Percentiles rank a stretch among this genome's conserved stretches.
Conservation (phyloP, 2,797 vertebrate species). For the Labeo calbasu region DNA sequence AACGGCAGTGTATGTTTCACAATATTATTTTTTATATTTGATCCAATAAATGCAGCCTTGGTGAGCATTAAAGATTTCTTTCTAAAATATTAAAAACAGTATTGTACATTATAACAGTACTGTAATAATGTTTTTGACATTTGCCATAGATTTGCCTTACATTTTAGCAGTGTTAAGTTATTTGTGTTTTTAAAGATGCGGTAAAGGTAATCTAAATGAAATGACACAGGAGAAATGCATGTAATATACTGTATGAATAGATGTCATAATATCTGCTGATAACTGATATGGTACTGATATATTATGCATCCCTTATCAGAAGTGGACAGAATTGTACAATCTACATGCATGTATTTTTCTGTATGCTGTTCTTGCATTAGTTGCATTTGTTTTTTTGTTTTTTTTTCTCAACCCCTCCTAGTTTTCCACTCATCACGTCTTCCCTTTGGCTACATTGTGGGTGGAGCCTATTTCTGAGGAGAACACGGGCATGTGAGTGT, state of each 20-base stretch:
- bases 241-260: neutral
- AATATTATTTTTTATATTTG: too few species aligned
- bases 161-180: neutral
- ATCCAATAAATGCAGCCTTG: neutral
- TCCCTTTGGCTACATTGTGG: conserved; percentile 92
- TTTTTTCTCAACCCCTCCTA: conserved; percentile 70
- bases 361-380: neutral
- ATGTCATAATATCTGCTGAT: neutral
- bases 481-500: conserved; percentile 85
- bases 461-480: conserved; percentile 94
- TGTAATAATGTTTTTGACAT: neutral
- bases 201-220: neutral
- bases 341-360: neutral
- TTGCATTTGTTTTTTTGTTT: conserved; percentile 38
- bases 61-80: neutral
- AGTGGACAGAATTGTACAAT: neutral
- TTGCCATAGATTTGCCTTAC: neutral
- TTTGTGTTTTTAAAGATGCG: neutral
- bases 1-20: too few species aligned
- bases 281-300: neutral
- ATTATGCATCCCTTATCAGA: conserved; percentile 1
- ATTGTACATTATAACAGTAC: neutral
- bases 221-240: neutral
- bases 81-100: neutral
- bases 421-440: conserved; percentile 98